Evolutionary conservation across 2,797 vertebrate genomes (phyloP).

Genomic region (Sus cebifrons): DNA sequence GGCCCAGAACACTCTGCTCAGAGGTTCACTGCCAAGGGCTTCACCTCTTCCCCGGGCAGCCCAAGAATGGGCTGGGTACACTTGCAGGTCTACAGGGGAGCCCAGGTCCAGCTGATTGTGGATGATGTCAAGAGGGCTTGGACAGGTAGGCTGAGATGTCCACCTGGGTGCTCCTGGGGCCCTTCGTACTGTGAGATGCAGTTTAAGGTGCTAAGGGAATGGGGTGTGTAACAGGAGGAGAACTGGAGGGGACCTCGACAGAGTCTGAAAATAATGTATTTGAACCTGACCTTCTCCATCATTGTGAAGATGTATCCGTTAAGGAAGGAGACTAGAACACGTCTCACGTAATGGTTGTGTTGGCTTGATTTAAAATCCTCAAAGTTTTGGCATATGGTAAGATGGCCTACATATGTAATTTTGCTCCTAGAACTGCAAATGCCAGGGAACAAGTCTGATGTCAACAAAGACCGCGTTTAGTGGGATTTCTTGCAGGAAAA

Average conservation of each 20-base stretch:
- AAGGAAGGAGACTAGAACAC: neutral
- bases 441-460: neutral
- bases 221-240: too few species aligned
- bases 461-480: neutral
- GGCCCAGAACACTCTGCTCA: neutral
- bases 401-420: neutral
- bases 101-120: neutral
- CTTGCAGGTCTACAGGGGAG: neutral
- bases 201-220: neutral
- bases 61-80: accelerated
- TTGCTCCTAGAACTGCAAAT: neutral
- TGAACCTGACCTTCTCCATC: neutral
- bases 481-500: neutral
- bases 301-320: neutral
- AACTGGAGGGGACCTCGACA: neutral
- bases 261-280: neutral
- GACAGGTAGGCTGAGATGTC: neutral
- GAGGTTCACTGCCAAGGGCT: neutral
- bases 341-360: neutral
- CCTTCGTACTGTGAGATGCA: neutral
- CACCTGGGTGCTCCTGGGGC: neutral
- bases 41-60: neutral
- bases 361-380: conserved; percentile 1
- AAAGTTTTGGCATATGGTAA: neutral
- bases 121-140: neutral